Percentiles rank a stretch among this genome's conserved stretches.
These are phyloP conservation scores for Parochlus steinenii DNA, from an alignment of 2,888 invertebrate genomes.

Conservation along the genomic window DNA sequence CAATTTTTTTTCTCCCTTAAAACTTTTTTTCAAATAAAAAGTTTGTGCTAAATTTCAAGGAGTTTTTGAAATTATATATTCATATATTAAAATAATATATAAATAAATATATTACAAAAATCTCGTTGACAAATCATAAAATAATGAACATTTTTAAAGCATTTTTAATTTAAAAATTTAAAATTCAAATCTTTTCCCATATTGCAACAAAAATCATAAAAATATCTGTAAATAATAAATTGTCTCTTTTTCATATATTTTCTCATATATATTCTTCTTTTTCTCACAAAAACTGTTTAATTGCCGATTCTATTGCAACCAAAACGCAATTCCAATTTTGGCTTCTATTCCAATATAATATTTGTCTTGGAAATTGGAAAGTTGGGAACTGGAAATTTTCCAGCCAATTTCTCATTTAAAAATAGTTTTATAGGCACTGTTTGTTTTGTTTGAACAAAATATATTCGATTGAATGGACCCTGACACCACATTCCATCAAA, in stretches of 20 bases:
- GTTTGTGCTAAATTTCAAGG: no score
- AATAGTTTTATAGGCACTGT: slow-evolving; percentile 4
- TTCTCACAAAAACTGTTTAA: no score
- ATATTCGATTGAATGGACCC: background rate
- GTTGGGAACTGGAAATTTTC: slow-evolving; percentile 12
- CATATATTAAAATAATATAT: no score
- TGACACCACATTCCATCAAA: background rate
- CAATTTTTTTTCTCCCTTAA: no score
- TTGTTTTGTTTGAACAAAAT: background rate
- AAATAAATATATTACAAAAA: no score
- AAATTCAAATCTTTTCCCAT: slow-evolving; percentile 3
- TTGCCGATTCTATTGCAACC: slow-evolving; percentile 6
- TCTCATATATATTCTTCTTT: no score
- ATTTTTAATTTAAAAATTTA: background rate
- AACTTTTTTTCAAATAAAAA: no score
- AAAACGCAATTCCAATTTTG: background rate
- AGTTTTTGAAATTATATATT: no score
- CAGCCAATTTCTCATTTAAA: slow-evolving; percentile 8
- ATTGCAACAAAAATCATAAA: slow-evolving; percentile 12
- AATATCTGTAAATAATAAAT: slow-evolving; percentile 12
- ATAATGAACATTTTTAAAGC: slow-evolving; percentile 1
- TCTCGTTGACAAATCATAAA: slow-evolving; percentile 8
- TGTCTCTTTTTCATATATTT: slow-evolving; percentile 3
- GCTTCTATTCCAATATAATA: no score
- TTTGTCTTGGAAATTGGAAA: no score